Evolutionary conservation across 2,888 invertebrate species (phyloP).

Genomic region (Frankliniella intonsa): DNA sequence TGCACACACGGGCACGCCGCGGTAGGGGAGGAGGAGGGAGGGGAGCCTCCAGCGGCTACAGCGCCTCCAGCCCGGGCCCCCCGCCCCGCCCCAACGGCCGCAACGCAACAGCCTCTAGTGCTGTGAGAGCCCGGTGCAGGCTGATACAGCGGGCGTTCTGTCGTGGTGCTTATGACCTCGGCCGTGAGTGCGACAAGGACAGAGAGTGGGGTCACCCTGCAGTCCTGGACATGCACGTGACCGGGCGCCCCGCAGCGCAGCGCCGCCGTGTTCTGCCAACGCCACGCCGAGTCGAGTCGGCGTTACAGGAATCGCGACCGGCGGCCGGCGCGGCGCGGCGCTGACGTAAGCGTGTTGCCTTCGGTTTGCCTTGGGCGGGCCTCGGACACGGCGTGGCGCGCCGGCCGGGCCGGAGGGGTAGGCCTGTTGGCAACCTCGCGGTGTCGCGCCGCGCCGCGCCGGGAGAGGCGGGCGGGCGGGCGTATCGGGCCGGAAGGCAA

Average conservation of each 20-base stretch:
- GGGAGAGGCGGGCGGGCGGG: background rate
- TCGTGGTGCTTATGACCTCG: too few relatives aligned
- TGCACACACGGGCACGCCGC: background rate
- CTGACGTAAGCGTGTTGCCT: slow-evolving; percentile 7
- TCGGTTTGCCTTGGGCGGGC: background rate
- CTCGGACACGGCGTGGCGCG: background rate
- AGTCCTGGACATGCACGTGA: background rate
- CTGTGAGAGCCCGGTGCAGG: too few relatives aligned
- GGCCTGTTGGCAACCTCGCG: background rate
- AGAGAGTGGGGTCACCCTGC: background rate
- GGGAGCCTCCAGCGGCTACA: background rate
- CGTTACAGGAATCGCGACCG: slow-evolving; percentile 4
- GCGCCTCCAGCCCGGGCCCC: background rate
- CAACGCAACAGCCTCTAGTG: background rate
- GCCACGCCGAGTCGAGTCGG: background rate
- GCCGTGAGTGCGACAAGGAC: background rate
- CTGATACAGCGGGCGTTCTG: too few relatives aligned
- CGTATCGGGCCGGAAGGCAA: background rate
- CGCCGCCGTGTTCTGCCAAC: background rate
- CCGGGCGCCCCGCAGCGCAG: background rate
- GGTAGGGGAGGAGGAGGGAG: background rate
- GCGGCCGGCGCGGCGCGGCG: background rate
- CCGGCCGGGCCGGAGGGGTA: background rate
- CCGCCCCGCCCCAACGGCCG: background rate
- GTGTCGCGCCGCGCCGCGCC: background rate